Percentiles rank a stretch among this genome's conserved stretches.
Evolutionary conservation across 2,113 vertebrate genomes (phyloP).

Genomic region (Chunga burmeisteri): DNA sequence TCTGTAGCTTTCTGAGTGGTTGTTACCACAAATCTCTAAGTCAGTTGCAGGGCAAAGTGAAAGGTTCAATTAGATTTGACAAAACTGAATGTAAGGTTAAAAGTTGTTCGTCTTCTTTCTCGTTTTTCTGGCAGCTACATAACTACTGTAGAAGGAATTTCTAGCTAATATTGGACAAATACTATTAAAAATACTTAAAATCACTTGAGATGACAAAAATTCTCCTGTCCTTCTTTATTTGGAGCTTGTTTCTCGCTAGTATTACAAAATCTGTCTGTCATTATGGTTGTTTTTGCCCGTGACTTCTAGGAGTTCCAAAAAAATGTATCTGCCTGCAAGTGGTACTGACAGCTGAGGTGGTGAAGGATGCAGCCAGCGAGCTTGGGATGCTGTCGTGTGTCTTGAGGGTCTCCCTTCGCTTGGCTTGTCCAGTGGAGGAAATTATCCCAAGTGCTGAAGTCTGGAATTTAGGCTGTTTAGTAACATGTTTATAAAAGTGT

Average conservation of each 20-base stretch:
- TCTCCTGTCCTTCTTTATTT: background rate
- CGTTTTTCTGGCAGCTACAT: background rate
- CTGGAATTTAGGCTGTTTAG: background rate
- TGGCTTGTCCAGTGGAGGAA: background rate
- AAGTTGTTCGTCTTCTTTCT: background rate
- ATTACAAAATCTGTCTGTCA: background rate
- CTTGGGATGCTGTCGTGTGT: background rate
- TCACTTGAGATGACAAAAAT: background rate
- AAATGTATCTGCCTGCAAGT: background rate
- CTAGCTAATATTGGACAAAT: background rate
- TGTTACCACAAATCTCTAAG: background rate
- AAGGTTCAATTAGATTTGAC: background rate
- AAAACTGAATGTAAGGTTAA: background rate
- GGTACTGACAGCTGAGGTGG: background rate
- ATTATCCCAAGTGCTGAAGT: background rate
- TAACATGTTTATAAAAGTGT: background rate
- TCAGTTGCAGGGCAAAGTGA: background rate
- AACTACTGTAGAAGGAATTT: background rate
- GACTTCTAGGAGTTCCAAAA: background rate
- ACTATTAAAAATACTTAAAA: background rate
- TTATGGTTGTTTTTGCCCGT: background rate
- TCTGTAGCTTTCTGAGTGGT: background rate
- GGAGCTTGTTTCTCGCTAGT: background rate
- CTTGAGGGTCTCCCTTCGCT: background rate
- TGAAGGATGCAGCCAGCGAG: background rate